These are phyloP conservation scores for Brachyalestes nurse DNA, from an alignment of 2,797 vertebrate genomes.

Conservation along the genomic window DNA sequence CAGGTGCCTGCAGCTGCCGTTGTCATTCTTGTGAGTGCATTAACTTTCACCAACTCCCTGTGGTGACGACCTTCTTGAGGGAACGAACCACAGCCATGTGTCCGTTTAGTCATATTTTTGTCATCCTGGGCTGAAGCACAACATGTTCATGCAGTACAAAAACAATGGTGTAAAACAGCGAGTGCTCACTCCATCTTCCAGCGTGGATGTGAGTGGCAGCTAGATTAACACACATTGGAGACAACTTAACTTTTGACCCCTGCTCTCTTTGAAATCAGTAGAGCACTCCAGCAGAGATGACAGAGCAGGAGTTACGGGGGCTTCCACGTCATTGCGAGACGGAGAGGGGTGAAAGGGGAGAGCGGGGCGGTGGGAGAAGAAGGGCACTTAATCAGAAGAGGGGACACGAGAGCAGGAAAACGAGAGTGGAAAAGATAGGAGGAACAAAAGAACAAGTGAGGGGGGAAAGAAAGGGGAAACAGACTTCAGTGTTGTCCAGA, in stretches of 20 bases:
- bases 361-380: conserved; percentile 42
- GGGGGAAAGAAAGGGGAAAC: conserved; percentile 1
- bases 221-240: conserved; percentile 82
- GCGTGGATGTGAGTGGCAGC: conserved; percentile 80
- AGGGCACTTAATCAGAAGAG: conserved; percentile 7
- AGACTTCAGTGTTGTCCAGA: not conserved
- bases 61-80: not conserved
- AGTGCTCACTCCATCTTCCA: conserved; percentile 63
- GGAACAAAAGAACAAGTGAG: conserved; percentile 28
- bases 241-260: conserved; percentile 90
- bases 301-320: conserved; percentile 62
- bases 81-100: not conserved
- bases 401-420: conserved; percentile 8
- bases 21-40: conserved; percentile 59
- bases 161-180: conserved; percentile 78
- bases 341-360: conserved; percentile 50
- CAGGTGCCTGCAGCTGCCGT: conserved; percentile 66
- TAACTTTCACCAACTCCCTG: not conserved
- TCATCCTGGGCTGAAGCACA: conserved; percentile 48
- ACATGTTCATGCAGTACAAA: conserved; percentile 82
- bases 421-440: conserved; percentile 21
- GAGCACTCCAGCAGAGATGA: conserved; percentile 82
- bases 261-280: conserved; percentile 82
- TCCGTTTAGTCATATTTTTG: conserved; percentile 58
- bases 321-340: conserved; percentile 68